Percentiles rank a stretch among this genome's conserved stretches.
These are phyloP conservation scores for Sebastes baramenuke DNA, from an alignment of 2,797 vertebrate species.

Conservation along the genomic window DNA sequence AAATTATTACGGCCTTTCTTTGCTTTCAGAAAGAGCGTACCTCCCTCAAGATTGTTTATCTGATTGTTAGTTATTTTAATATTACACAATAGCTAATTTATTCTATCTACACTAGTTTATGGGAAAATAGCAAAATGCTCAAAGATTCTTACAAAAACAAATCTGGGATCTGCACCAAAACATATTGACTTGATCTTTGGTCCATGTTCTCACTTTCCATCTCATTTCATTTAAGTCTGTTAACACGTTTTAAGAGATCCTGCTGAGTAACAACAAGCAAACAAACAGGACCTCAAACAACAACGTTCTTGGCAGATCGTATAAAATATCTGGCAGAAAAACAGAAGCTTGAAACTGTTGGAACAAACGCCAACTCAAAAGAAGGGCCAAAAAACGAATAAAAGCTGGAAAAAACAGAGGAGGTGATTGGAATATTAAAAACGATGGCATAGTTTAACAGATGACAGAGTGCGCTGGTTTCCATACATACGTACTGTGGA, in stretches of 20 bases:
- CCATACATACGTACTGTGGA: no score
- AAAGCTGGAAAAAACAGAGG: background rate
- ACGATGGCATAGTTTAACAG: background rate
- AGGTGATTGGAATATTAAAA: background rate
- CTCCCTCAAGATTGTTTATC: no score
- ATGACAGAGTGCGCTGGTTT: background rate
- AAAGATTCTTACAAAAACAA: background rate
- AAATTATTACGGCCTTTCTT: no score
- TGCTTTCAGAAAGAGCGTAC: no score
- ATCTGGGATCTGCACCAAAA: background rate
- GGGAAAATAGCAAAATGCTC: background rate
- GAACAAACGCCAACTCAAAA: background rate
- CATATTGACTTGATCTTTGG: background rate
- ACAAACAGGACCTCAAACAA: slow-evolving; percentile 6
- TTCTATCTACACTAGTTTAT: background rate
- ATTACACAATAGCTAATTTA: background rate
- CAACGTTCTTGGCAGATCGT: background rate
- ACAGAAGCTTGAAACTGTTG: background rate
- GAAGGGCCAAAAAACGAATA: background rate
- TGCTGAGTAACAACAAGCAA: background rate
- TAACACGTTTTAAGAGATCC: background rate
- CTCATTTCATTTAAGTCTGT: background rate
- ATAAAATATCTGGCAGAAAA: background rate
- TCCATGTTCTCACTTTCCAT: background rate
- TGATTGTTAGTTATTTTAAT: background rate